Evolutionary conservation across 2,888 invertebrate genomes (phyloP).

Genomic region (Luperina testacea): DNA sequence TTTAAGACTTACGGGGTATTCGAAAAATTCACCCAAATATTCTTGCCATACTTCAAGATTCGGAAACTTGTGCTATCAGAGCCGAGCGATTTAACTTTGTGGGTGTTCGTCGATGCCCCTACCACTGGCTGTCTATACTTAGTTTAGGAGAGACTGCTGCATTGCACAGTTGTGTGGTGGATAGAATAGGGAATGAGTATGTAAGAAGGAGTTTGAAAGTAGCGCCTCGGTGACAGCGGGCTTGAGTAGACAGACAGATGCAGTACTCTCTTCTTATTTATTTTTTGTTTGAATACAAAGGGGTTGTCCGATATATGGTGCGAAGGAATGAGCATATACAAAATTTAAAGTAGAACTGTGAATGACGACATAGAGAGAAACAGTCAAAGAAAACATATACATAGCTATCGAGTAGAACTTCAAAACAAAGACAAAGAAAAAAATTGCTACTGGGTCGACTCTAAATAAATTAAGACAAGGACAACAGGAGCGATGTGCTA

Average conservation of each 20-base stretch:
- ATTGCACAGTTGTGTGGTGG: too few species aligned
- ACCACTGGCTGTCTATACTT: slow-evolving; percentile 38
- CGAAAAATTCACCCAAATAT: slow-evolving; percentile 61
- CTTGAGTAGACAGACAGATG: not conserved
- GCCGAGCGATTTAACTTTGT: slow-evolving; percentile 61
- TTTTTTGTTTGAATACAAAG: not conserved
- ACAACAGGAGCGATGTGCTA: not conserved
- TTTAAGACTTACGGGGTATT: slow-evolving; percentile 57
- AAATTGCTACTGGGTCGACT: not conserved
- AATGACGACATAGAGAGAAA: too few species aligned
- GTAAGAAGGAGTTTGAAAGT: not conserved
- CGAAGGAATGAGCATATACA: not conserved
- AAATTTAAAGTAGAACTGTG: not conserved
- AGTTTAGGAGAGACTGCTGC: not conserved
- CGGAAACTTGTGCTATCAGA: slow-evolving; percentile 62
- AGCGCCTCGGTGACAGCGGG: not conserved
- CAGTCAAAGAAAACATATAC: not conserved
- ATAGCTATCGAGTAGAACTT: not conserved
- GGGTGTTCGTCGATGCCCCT: slow-evolving; percentile 27
- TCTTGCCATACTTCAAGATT: slow-evolving; percentile 61
- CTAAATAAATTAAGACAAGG: not conserved
- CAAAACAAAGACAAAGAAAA: not conserved
- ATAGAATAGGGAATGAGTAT: not conserved
- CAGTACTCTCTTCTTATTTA: too few species aligned
- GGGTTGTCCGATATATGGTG: not conserved